A percentile compares a stretch with the other conserved stretches of the same genome.
These are phyloP conservation scores for Drepana falcataria DNA, from an alignment of 2,888 invertebrate species.

Conservation along the genomic window DNA sequence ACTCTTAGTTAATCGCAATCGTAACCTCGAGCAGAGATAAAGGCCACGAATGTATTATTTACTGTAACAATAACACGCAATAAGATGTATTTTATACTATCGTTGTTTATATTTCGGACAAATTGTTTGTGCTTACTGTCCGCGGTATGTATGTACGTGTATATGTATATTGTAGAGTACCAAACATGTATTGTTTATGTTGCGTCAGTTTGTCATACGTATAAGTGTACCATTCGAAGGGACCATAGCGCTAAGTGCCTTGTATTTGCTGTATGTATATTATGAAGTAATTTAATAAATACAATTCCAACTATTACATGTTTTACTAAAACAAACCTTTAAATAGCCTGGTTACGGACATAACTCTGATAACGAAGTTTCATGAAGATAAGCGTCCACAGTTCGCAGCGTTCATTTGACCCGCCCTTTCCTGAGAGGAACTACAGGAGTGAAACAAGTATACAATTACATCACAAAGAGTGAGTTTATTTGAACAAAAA, in stretches of 20 bases:
- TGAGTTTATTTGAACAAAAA: slow-evolving; percentile 78
- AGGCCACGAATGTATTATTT: background rate
- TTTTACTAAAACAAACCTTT: background rate
- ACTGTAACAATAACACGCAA: background rate
- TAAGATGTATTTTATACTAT: background rate
- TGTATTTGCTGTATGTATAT: slow-evolving; percentile 60
- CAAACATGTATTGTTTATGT: slow-evolving; percentile 7
- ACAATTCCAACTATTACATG: slow-evolving; percentile 11
- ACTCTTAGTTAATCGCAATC: background rate
- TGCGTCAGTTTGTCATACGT: slow-evolving; percentile 25
- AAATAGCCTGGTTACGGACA: too few relatives aligned
- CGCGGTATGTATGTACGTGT: background rate
- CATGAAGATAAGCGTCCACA: background rate
- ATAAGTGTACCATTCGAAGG: slow-evolving; percentile 56
- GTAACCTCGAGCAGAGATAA: background rate
- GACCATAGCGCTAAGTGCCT: slow-evolving; percentile 75
- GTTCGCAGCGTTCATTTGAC: background rate
- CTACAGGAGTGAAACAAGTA: slow-evolving; percentile 33
- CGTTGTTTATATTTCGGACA: background rate
- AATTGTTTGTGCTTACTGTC: background rate
- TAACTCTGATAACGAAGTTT: too few relatives aligned
- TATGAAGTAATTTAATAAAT: slow-evolving; percentile 45
- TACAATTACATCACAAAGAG: slow-evolving; percentile 50
- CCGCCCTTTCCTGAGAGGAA: background rate
- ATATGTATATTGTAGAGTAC: background rate